Base-by-base conservation (phyloP, 2,113 vertebrate species). In the Sinocyclocheilus grahami region DNA sequence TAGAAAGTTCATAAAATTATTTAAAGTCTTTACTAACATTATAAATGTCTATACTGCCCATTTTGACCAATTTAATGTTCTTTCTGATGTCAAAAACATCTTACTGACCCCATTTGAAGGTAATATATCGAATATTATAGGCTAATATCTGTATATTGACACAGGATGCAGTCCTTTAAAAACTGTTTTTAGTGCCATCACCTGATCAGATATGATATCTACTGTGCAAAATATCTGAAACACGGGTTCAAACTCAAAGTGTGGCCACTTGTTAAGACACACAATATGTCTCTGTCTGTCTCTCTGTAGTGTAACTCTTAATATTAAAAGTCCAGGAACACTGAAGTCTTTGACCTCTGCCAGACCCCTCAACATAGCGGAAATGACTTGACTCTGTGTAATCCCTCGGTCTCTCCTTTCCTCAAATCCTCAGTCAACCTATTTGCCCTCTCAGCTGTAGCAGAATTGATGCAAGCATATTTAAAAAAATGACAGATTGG, bases 341-440 rank as follows among this genome's bases (percentile, higher is more conserved):
- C 3, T 11, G 8, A 46, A 46, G 37, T 81, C 42, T 53, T 46
- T 91, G 91, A 93, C 90, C 91, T 89, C 80, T 72, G 77, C 13
- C 83, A 90, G 87, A 90, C 90, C 87, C 89, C 86, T 84, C 84
- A 60, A 83, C 89, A 88, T 63, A 92, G 60, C 82, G 92, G 93
- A 94, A 93, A 91, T 92, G 79, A 89, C 91, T 91, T 87, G 72
- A 86, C 75, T 33, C 63, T 37, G 65, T 85, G 30, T 75, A 71
- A 85, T 8, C 74, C 42, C 46, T 82, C 74, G 3, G 18, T 51
- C 22, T 75, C 11, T 84, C 30, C 39, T 48, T 16, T 72, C 8
- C 3, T 72, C 51, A 9, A 16, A 37, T 13, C 9, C 20, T 63
- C 20, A 12, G 16, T 46, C 22, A 55, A 55, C 53, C 53, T 55